Percentiles rank a stretch among this genome's conserved stretches.
These are phyloP conservation scores for Iphiclides podalirius DNA, from an alignment of 2,888 invertebrate species.

Conservation along the genomic window DNA sequence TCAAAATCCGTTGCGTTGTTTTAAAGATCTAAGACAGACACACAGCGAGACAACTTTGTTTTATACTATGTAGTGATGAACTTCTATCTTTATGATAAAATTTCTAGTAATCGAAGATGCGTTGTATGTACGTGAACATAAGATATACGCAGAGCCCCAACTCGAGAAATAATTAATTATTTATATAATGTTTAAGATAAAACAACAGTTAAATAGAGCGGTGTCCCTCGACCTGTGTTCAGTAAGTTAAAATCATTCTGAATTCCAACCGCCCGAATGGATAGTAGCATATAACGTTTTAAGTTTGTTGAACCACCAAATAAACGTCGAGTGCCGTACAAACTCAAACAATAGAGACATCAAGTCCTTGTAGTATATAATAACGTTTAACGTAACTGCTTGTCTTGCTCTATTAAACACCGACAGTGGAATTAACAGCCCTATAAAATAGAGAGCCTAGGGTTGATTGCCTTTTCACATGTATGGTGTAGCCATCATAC, in stretches of 20 bases:
- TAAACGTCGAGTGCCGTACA: not conserved
- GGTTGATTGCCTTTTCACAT: not conserved
- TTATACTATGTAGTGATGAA: too few relatives aligned
- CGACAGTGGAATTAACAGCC: slow-evolving; percentile 7
- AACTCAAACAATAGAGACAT: not conserved
- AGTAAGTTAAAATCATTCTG: not conserved
- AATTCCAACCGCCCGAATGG: not conserved
- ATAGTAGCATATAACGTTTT: not conserved
- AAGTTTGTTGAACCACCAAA: not conserved
- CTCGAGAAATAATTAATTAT: too few relatives aligned
- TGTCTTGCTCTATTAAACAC: slow-evolving; percentile 16
- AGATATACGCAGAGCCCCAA: too few relatives aligned
- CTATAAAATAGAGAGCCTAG: slow-evolving; percentile 3
- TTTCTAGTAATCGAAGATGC: too few relatives aligned
- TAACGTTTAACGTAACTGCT: slow-evolving; percentile 9
- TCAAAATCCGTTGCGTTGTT: too few relatives aligned
- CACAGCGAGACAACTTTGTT: too few relatives aligned
- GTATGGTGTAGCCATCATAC: not conserved
- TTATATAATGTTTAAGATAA: not conserved
- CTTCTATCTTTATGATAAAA: too few relatives aligned
- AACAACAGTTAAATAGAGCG: not conserved
- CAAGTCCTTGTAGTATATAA: not conserved
- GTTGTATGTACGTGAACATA: too few relatives aligned
- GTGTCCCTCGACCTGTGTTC: not conserved
- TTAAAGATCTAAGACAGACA: too few relatives aligned